Evolutionary conservation across 2,888 invertebrate genomes (phyloP), one percentile per base, ranked within the genome.

Genomic region (Xestobium rufovillosum): DNA sequence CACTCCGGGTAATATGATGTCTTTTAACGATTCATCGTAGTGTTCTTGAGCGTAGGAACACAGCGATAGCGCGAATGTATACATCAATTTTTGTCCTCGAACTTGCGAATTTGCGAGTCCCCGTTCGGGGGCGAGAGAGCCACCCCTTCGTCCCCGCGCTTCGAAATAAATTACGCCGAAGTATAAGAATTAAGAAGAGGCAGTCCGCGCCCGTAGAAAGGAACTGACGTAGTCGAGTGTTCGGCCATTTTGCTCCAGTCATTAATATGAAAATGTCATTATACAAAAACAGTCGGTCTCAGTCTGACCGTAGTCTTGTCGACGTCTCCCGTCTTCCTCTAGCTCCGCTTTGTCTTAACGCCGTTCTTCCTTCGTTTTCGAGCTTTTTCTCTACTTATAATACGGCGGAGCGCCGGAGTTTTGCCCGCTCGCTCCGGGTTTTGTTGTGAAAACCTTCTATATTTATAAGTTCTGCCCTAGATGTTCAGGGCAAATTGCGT

Each of bases 211-310:
- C 23, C 6, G n/a, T 19, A 6, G 23, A 19, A 51, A 51, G 51
- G 47, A 50, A 50, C 42, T 50, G 48, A 48, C 50, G 52, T 49
- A 45, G 47, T n/a, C n/a, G n/a, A n/a, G n/a, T 49, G 44, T 47
- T 50, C 51, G 49, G 51, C 55, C 53, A 52, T 51, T 52, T 53
- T 52, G 51, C 50, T 45, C 41, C 46, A 52, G 48, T 52, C 52
- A 51, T 55, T 55, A 55, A 53, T 55, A 55, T 55, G 55, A 55
- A 55, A 55, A 53, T 55, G 53, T 53, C 55, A 55, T 53, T 53
- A 53, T 49, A 55, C 53, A 55, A 55, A 55, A 55, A 53, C 47
- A 50, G 47, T 47, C 47, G 31, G 34, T 43, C 55, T 49, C 48
- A 44, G 46, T 52, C 50, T 40, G 46, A 50, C 50, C 47, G 44